Conservation (phyloP, 2,797 vertebrate genomes). For the Melanitta fusca region DNA sequence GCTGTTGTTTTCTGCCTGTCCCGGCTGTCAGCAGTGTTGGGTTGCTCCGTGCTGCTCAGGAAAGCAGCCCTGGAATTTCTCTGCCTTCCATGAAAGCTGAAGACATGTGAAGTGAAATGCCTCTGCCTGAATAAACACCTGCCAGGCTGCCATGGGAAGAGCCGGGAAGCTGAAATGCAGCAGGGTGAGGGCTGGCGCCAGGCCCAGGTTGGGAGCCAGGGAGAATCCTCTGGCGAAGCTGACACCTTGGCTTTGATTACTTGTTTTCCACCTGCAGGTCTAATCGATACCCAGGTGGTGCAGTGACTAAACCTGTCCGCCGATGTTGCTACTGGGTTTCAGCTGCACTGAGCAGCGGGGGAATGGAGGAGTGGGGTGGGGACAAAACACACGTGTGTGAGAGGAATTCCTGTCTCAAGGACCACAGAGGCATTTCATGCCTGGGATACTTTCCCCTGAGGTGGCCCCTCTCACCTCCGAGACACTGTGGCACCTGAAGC, state of each 20-base stretch:
- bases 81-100: not conserved
- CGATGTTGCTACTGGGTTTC: conserved; percentile 24
- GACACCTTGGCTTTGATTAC: not conserved
- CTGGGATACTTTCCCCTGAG: conserved; percentile 59
- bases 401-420: conserved; percentile 69
- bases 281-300: conserved; percentile 9
- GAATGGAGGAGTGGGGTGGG: conserved; percentile 50
- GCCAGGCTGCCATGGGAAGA: not conserved
- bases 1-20: conserved; percentile 43
- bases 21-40: not conserved
- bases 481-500: conserved; percentile 43
- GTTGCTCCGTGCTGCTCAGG: not conserved
- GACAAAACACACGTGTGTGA: conserved; percentile 43
- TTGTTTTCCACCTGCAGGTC: conserved; percentile 43
- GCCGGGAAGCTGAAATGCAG: conserved; percentile 8
- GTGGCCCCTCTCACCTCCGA: conserved; percentile 45
- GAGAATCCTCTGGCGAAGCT: conserved; percentile 27
- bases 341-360: conserved; percentile 13
- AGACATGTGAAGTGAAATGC: not conserved
- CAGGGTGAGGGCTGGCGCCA: not conserved
- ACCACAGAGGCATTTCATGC: conserved; percentile 52
- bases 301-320: conserved; percentile 56
- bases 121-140: not conserved
- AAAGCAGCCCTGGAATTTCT: conserved; percentile 21
- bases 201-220: not conserved